phyloP scores from a whole-genome alignment of 2,113 vertebrate genomes.

The Carassius carassius region DNA sequence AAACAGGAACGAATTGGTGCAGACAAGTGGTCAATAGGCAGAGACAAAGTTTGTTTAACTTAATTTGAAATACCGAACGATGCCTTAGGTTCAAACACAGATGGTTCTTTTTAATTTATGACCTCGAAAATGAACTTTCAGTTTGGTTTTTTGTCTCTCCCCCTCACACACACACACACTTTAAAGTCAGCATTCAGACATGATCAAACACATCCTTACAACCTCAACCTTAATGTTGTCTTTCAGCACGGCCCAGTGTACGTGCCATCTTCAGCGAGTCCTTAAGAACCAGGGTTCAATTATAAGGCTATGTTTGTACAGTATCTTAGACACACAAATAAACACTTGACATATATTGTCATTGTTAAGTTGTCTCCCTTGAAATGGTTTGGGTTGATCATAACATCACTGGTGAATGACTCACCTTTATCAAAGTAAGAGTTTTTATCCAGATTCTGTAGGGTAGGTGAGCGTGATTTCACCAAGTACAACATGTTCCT shows the following conservation, averaged over 20 bases:
- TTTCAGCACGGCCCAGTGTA: constrained; percentile 20
- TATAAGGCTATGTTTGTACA: constrained; percentile 31
- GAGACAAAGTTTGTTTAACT: background rate
- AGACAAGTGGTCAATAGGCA: background rate
- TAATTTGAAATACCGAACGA: background rate
- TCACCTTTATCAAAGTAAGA: background rate
- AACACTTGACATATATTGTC: constrained; percentile 3
- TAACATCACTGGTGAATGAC: background rate
- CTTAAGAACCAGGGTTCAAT: background rate
- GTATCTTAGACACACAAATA: constrained; percentile 3
- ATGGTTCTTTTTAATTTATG: constrained; percentile 1
- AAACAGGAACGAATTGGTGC: background rate
- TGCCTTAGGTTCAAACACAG: background rate
- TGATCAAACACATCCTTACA: constrained; percentile 29
- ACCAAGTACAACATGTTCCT: too few relatives aligned
- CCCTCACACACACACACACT: background rate
- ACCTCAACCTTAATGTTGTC: constrained; percentile 17
- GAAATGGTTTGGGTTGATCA: background rate
- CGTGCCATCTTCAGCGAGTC: constrained; percentile 23
- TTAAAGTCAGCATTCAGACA: background rate
- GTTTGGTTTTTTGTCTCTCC: background rate
- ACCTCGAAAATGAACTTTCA: background rate
- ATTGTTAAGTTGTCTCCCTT: background rate
- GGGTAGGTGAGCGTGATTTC: background rate
- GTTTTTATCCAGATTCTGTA: background rate